phyloP scores from a whole-genome alignment of 2,888 invertebrate genomes.

The Epicampocera succincta region DNA sequence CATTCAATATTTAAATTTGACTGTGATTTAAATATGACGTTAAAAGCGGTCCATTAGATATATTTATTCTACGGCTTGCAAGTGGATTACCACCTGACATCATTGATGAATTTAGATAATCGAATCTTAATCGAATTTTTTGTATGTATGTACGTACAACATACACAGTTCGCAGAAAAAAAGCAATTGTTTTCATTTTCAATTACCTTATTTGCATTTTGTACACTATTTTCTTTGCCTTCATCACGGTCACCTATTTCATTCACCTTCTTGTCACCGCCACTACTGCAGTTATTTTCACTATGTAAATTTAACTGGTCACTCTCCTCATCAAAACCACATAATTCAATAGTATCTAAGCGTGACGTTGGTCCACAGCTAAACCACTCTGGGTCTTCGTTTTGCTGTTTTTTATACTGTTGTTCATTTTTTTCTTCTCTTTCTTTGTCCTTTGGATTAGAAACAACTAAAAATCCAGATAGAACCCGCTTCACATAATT shows the following conservation, averaged over 20 bases:
- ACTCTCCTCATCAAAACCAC: constrained; percentile 79
- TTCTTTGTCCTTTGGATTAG: constrained; percentile 76
- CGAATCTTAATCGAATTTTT: too few species aligned
- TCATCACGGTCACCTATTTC: constrained; percentile 60
- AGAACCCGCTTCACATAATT: constrained; percentile 79
- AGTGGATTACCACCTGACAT: too few species aligned
- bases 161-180: too few species aligned
- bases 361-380: constrained; percentile 80
- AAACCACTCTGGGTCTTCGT: constrained; percentile 80
- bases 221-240: constrained; percentile 67
- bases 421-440: constrained; percentile 76
- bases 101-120: too few species aligned
- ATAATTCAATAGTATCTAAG: constrained; percentile 79
- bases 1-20: too few species aligned
- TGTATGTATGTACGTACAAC: too few species aligned
- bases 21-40: too few species aligned
- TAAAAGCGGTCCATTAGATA: too few species aligned
- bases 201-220: constrained; percentile 73
- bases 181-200: too few species aligned
- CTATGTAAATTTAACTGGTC: constrained; percentile 61
- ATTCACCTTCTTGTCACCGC: constrained; percentile 33
- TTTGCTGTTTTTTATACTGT: constrained; percentile 75
- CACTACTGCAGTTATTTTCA: constrained; percentile 23
- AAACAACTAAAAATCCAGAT: constrained; percentile 78
- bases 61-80: too few species aligned